These are phyloP conservation scores for Paguma larvata DNA, from an alignment of 2,797 vertebrate genomes.

Conservation along the genomic window DNA sequence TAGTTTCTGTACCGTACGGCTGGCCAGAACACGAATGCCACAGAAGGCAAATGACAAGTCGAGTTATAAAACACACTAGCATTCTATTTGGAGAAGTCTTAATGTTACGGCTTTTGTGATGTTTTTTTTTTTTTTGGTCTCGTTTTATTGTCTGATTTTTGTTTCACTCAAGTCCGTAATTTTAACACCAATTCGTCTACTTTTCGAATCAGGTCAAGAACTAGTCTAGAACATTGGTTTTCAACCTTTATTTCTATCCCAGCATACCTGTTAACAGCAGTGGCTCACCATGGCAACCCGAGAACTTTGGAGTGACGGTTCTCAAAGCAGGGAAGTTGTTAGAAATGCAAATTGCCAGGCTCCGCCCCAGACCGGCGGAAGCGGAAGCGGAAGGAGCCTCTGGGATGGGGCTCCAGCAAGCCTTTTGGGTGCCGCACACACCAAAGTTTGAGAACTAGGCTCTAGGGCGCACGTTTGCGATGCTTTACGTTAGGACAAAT, in stretches of 20 bases:
- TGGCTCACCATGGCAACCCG: not conserved
- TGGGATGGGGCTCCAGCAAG: not conserved
- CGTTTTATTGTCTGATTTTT: conserved; percentile 32
- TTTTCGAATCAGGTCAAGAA: not conserved
- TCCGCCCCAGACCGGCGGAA: not conserved
- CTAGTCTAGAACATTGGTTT: conserved; percentile 24
- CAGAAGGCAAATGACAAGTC: not conserved
- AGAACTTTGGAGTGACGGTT: not conserved
- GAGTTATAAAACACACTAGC: not conserved
- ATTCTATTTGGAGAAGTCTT: conserved; percentile 24
- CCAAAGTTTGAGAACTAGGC: not conserved
- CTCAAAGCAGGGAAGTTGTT: conserved; percentile 13
- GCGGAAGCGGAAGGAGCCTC: not conserved
- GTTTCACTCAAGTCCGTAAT: conserved; percentile 21
- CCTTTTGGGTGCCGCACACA: not conserved
- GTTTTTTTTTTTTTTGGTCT: not conserved
- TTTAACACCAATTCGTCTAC: not conserved
- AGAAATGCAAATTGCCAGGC: not conserved
- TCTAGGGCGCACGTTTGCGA: not conserved
- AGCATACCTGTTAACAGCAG: not conserved
- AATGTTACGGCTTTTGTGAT: not conserved
- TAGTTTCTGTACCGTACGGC: not conserved
- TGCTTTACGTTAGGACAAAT: not conserved
- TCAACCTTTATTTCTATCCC: not conserved
- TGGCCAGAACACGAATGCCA: not conserved